These are phyloP conservation scores for Phasia obesa DNA, from an alignment of 2,888 invertebrate genomes.

Conservation along the genomic window DNA sequence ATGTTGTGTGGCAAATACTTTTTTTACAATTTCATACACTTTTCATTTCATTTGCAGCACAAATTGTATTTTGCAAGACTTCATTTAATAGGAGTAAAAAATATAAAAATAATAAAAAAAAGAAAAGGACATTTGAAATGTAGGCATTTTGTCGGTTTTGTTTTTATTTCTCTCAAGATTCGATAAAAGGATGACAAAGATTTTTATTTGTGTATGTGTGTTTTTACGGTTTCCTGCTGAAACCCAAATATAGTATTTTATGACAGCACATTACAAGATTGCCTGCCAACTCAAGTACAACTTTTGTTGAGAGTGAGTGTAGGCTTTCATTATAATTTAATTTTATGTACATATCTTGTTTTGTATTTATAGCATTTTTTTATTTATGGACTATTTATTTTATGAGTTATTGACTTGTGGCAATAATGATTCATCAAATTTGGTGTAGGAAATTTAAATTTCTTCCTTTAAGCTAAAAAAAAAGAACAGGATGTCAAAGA, in stretches of 20 bases:
- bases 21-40: background rate
- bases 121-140: conserved; percentile 2
- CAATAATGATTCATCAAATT: conserved; percentile 23
- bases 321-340: background rate
- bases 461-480: background rate
- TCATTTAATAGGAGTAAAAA: conserved; percentile 24
- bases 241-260: background rate
- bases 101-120: conserved; percentile 21
- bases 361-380: background rate
- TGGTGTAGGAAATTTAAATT: conserved; percentile 15
- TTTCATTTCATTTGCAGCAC: background rate
- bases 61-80: conserved; percentile 6
- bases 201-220: background rate
- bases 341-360: background rate
- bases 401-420: conserved; percentile 50
- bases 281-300: conserved; percentile 26
- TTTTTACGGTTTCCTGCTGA: background rate
- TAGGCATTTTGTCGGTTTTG: conserved; percentile 6
- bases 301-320: background rate
- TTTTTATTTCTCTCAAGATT: conserved; percentile 3
- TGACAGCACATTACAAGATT: conserved; percentile 4
- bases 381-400: conserved; percentile 51
- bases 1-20: conserved; percentile 11
- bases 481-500: background rate
- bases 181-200: conserved; percentile 28